phyloP scores from a whole-genome alignment of 2,797 vertebrate genomes.

The Poeciliopsis turneri region DNA sequence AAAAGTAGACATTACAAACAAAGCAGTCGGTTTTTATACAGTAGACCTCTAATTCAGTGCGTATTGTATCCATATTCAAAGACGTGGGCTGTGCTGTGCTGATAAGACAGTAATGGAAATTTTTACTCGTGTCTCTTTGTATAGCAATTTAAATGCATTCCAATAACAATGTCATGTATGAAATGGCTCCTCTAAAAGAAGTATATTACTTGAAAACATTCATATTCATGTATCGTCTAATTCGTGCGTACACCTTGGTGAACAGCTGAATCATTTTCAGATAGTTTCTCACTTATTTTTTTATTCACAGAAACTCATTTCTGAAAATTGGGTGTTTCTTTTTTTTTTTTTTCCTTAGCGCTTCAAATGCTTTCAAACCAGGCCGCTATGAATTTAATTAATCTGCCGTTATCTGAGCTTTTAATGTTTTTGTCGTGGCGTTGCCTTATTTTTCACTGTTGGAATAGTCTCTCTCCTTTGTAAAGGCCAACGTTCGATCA shows the following conservation, averaged over 20 bases:
- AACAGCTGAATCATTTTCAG: conserved; percentile 32
- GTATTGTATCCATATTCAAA: conserved; percentile 68
- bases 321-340: conserved; percentile 25
- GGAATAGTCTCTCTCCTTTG: conserved; percentile 4
- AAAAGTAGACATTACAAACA: conserved; percentile 38
- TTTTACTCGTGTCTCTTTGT: conserved; percentile 56
- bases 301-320: conserved; percentile 33
- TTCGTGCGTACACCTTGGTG: conserved; percentile 38
- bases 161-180: conserved; percentile 62
- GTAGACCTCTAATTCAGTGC: conserved; percentile 52
- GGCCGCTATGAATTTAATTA: conserved; percentile 59
- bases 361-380: conserved; percentile 20
- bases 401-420: conserved; percentile 44
- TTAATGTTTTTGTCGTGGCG: conserved; percentile 39
- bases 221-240: conserved; percentile 35
- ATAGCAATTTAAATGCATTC: conserved; percentile 55
- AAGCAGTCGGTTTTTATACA: conserved; percentile 54
- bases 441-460: conserved; percentile 22
- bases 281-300: conserved; percentile 51
- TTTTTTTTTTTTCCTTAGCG: conserved; percentile 2
- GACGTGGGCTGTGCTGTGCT: conserved; percentile 63
- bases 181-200: conserved; percentile 38
- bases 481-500: conserved; percentile 25
- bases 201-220: conserved; percentile 49
- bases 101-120: conserved; percentile 62